Base-by-base conservation (phyloP, 2,797 vertebrate genomes). In the Eulemur rubriventer region DNA sequence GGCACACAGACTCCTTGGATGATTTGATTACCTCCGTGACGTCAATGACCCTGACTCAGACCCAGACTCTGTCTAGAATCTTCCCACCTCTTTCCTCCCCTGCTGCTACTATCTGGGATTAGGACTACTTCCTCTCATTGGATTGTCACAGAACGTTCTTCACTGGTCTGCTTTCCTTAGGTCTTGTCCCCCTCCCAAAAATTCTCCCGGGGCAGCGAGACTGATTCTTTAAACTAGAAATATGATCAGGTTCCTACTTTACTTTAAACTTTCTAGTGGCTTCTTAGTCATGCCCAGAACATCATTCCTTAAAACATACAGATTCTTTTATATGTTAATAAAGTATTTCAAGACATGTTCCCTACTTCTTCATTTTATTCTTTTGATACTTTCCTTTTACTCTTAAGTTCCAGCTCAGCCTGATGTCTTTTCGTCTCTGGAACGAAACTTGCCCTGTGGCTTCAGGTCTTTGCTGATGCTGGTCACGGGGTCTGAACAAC, bases 221-320 rank as follows among this genome's bases (percentile, higher is more conserved):
- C 26, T 50, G n/a, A 26, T 16, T 72, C 24, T 88, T 95, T 83
- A 59, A 91, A 89, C n/a, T 43, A 46, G 52, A 6, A 86, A 75
- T 61, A 30, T 13, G 17, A 76, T 43, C 24, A 48, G 48, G 12
- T 28, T 52, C 76, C n/a, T 52, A 7, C 5, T 35, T 30, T 50
- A 16, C 11, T 41, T n/a, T 35, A 20, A 80, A 43, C 18, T n/a
- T 38, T 38, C 35, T 24, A 57, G 3, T 46, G 63, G 9, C 43
- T 84, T 78, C 20, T 48, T 59, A 5, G 6, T 61, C 14, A 72
- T 55, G 14, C 6, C 33, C 33, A 50, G 4, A 93, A 80, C 17
- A 48, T 80, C 35, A 95, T 57, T 83, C 46, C 17, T 96, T 94
- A 61, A 78, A 73, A 83, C 8, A 48, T 46, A 61, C 6, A 28